Evolutionary conservation across 2,888 invertebrate species (phyloP).

Genomic region (Polydrusus tereticollis): DNA sequence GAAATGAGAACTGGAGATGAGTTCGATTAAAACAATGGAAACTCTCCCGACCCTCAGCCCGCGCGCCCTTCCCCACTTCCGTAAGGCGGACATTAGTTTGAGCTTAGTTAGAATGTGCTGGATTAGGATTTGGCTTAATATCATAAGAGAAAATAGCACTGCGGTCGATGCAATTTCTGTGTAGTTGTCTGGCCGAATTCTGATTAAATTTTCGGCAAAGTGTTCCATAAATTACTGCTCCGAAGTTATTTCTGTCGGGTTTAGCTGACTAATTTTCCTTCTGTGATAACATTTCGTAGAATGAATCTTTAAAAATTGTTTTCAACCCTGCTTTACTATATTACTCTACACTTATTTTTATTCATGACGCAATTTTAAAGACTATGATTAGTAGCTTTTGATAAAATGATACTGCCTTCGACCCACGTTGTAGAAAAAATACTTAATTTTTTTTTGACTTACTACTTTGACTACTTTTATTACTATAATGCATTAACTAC

Average conservation of each 20-base stretch:
- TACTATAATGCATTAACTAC: no score
- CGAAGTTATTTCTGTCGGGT: slow-evolving; percentile 37
- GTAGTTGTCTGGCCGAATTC: slow-evolving; percentile 45
- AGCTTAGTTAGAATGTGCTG: slow-evolving; percentile 58
- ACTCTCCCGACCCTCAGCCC: slow-evolving; percentile 48
- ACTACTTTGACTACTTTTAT: no score
- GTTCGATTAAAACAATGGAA: slow-evolving; percentile 68
- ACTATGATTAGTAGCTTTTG: no score
- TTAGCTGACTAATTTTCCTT: slow-evolving; percentile 42
- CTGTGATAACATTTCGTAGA: slow-evolving; percentile 24
- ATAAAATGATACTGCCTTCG: no score
- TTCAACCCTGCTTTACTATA: no score
- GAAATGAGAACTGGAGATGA: slow-evolving; percentile 68
- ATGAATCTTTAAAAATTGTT: slow-evolving; percentile 25
- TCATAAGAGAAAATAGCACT: slow-evolving; percentile 55
- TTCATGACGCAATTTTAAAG: no score
- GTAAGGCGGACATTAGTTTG: slow-evolving; percentile 59
- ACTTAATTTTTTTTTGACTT: no score
- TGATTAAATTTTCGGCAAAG: slow-evolving; percentile 46
- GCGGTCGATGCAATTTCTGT: slow-evolving; percentile 47
- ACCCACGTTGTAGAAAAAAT: no score
- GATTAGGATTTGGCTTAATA: slow-evolving; percentile 59
- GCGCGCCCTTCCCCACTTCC: slow-evolving; percentile 45
- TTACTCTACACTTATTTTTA: no score
- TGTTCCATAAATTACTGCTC: slow-evolving; percentile 41